Conservation (phyloP, 30 jellyfish, hydroid and myxozoan genomes). For the Hydra vulgaris region DNA sequence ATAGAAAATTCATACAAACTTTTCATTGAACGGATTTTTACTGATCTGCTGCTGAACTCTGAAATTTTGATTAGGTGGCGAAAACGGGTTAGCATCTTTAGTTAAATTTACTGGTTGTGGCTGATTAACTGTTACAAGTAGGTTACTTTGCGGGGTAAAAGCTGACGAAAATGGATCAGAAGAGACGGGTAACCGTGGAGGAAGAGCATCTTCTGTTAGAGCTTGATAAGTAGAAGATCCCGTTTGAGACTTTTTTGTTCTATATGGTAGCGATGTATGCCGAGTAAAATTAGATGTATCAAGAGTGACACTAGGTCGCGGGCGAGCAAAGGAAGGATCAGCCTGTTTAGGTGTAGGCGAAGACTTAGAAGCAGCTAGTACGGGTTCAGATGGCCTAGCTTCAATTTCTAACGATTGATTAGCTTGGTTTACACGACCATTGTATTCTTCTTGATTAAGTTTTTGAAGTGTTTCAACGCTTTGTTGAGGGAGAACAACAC, state of each 20-base stretch:
- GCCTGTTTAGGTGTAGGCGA: constrained; percentile 63
- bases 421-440: constrained; percentile 65
- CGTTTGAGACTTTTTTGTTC: constrained; percentile 57
- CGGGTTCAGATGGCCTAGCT: constrained; percentile 43
- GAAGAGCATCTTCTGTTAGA: constrained; percentile 69
- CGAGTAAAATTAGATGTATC: constrained; percentile 77
- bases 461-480: constrained; percentile 85
- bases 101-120: background rate
- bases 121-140: background rate
- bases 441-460: constrained; percentile 76
- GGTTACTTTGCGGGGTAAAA: background rate
- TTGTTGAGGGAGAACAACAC: constrained; percentile 88
- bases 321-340: constrained; percentile 62
- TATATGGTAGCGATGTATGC: constrained; percentile 85
- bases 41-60: background rate
- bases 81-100: background rate
- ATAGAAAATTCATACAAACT: background rate
- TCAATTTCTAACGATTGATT: constrained; percentile 45
- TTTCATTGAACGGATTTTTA: constrained; percentile 31
- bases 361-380: constrained; percentile 39
- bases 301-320: constrained; percentile 50
- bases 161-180: constrained; percentile 17
- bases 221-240: constrained; percentile 92
- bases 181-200: constrained; percentile 68
- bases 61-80: constrained; percentile 1